Percentiles rank a stretch among this genome's conserved stretches.
These are phyloP conservation scores for Dysmachus trigonus DNA, from an alignment of 2,888 invertebrate species.

Conservation along the genomic window DNA sequence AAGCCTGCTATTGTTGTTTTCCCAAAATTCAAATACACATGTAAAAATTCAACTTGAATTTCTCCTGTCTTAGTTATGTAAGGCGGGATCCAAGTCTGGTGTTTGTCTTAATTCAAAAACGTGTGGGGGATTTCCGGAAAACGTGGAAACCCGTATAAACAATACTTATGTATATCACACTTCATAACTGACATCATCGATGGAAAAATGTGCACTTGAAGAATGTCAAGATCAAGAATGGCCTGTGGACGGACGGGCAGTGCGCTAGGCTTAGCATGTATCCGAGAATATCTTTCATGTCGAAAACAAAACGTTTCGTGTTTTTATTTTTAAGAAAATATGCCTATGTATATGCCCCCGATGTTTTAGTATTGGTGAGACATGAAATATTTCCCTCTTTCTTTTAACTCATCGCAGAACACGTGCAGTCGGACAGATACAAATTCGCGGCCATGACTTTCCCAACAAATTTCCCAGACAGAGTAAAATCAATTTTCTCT, in stretches of 20 bases:
- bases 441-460: not conserved
- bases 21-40: not conserved
- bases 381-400: not conserved
- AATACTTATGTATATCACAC: not conserved
- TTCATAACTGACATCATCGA: not conserved
- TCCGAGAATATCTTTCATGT: not conserved
- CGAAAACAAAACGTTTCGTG: not conserved
- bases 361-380: not conserved
- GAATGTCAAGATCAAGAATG: not conserved
- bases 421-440: not conserved
- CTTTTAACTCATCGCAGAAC: not conserved
- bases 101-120: not conserved
- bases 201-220: constrained; percentile 13
- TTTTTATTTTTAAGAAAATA: not conserved
- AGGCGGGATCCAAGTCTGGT: not conserved
- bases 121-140: not conserved
- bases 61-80: not conserved
- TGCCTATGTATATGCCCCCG: not conserved
- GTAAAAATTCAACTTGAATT: not conserved
- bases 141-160: not conserved
- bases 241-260: not conserved
- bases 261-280: not conserved
- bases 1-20: not conserved
- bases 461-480: not conserved
- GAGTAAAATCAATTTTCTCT: not conserved